A percentile compares a stretch with the other conserved stretches of the same genome.
phyloP scores from a whole-genome alignment of 2,888 invertebrate species.

The Nephrotoma guestfalica region DNA sequence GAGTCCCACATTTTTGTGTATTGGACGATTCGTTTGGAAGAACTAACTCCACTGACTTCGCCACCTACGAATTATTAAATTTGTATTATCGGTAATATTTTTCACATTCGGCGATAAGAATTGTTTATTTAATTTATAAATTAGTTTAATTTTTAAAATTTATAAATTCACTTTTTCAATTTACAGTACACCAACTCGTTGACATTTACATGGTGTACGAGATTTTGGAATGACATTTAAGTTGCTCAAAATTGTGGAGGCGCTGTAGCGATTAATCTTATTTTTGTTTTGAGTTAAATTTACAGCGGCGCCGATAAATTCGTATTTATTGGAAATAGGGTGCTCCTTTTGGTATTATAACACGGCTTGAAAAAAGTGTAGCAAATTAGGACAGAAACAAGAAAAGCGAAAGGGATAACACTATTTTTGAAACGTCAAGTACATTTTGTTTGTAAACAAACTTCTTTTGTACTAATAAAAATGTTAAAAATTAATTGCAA shows the following conservation, averaged over 20 bases:
- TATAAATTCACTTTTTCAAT: not conserved
- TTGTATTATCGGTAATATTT: not conserved
- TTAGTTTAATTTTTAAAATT: no score
- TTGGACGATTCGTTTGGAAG: not conserved
- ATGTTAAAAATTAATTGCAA: no score
- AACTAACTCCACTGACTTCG: not conserved
- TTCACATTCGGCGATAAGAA: not conserved
- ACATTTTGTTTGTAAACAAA: no score
- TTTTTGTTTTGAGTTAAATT: not conserved
- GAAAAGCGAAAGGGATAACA: no score
- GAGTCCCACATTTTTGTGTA: conserved; percentile 53
- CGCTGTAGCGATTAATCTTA: not conserved
- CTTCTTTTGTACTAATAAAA: no score
- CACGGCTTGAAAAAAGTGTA: no score
- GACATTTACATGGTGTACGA: not conserved
- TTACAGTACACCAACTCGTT: not conserved
- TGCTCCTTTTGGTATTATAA: no score
- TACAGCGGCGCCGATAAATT: no score
- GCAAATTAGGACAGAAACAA: no score
- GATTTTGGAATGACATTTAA: not conserved
- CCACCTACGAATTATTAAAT: not conserved
- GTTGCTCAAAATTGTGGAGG: not conserved
- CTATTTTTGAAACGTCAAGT: no score
- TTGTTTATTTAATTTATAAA: not conserved
- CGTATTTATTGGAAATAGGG: no score